A percentile compares a stretch with the other conserved stretches of the same genome.
These are phyloP conservation scores for Synaphobranchus kaupii DNA, from an alignment of 2,797 vertebrate species.

Conservation along the genomic window DNA sequence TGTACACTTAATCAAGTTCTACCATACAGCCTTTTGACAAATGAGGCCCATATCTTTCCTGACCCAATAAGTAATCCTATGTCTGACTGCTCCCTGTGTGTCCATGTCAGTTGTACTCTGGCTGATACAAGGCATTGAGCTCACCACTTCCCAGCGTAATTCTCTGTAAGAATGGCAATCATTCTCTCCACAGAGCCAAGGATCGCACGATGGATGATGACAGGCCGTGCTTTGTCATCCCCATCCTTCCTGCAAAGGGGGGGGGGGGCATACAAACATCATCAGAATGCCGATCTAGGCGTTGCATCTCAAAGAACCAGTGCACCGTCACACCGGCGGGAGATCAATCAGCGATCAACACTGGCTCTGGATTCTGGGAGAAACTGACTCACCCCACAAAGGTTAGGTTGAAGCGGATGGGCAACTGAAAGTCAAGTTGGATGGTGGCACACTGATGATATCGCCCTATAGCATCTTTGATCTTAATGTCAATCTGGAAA, in stretches of 20 bases:
- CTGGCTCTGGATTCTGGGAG: too few relatives aligned
- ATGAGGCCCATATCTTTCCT: not conserved
- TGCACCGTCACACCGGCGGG: not conserved
- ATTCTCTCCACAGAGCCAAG: conserved; percentile 94
- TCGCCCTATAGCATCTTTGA: conserved; percentile 91
- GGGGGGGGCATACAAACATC: not conserved
- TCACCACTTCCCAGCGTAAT: conserved; percentile 93
- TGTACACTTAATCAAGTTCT: not conserved
- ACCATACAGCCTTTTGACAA: not conserved
- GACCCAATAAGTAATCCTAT: not conserved
- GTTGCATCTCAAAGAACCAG: not conserved
- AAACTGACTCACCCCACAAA: conserved; percentile 85
- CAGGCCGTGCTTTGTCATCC: conserved; percentile 84
- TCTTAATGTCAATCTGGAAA: conserved; percentile 90
- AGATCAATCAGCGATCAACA: not conserved
- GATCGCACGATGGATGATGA: conserved; percentile 95
- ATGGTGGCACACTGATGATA: conserved; percentile 96
- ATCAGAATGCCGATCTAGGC: not conserved
- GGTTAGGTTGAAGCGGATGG: conserved; percentile 87
- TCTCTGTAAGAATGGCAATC: conserved; percentile 94
- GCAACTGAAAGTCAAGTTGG: conserved; percentile 95
- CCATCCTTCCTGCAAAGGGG: conserved; percentile 72
- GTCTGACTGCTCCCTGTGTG: not conserved
- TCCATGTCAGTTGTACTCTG: not conserved
- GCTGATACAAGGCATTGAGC: conserved; percentile 23